Percentiles rank a stretch among this genome's conserved stretches.
Conservation (phyloP, 2,888 invertebrate genomes). For the Hermodice carunculata region DNA sequence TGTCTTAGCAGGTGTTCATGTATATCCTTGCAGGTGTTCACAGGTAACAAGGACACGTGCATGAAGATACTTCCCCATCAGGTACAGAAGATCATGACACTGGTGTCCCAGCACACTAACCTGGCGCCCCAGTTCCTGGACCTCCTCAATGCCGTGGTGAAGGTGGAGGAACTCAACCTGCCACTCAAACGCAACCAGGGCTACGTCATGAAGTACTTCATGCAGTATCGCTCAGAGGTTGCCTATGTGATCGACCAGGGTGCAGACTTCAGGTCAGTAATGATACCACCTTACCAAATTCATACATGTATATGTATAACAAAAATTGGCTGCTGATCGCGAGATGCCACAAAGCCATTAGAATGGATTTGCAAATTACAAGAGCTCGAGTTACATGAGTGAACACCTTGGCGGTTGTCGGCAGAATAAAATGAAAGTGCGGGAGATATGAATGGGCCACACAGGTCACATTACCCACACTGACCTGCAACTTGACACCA, state of each 20-base stretch:
- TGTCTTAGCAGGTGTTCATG: not conserved
- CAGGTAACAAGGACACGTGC: conserved; percentile 64
- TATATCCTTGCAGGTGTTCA: conserved; percentile 64
- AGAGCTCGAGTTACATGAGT: too few relatives aligned
- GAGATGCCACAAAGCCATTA: too few relatives aligned
- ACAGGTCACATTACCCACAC: too few relatives aligned
- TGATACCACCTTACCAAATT: not conserved
- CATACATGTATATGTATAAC: too few relatives aligned
- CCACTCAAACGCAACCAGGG: conserved; percentile 68
- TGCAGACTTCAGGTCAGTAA: conserved; percentile 48
- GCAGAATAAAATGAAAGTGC: too few relatives aligned
- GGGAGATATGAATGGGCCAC: too few relatives aligned
- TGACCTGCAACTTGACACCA: too few relatives aligned
- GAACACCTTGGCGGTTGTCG: too few relatives aligned
- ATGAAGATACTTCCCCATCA: conserved; percentile 64
- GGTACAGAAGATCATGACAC: conserved; percentile 61
- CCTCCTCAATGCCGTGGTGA: conserved; percentile 64
- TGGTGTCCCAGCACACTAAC: conserved; percentile 56
- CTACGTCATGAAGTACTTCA: conserved; percentile 68
- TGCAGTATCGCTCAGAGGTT: conserved; percentile 64
- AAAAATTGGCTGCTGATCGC: too few relatives aligned
- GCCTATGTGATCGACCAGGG: conserved; percentile 62
- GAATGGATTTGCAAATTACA: too few relatives aligned
- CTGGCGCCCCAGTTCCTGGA: conserved; percentile 64
- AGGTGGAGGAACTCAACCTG: conserved; percentile 65